Percentiles rank a stretch among this genome's conserved stretches.
Conservation (phyloP, 2,888 invertebrate species). For the Pammene fasciana region DNA sequence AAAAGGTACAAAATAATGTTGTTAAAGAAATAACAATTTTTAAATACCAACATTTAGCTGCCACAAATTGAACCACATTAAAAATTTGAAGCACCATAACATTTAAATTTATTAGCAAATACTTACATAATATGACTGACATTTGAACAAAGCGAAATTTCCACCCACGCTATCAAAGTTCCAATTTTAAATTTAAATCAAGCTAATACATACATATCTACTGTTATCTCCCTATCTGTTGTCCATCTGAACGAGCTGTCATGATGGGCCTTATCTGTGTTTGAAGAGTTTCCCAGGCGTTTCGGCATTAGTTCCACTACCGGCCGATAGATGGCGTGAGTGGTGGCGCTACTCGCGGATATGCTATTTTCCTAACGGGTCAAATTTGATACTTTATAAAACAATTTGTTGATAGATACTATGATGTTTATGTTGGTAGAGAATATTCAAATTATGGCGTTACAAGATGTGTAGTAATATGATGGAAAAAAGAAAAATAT, state of each 20-base stretch:
- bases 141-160: conserved; percentile 38
- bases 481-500: too few relatives aligned
- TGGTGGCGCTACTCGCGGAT: conserved; percentile 39
- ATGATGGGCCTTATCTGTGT: conserved; percentile 57
- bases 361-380: not conserved
- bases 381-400: not conserved
- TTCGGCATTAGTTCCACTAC: conserved; percentile 59
- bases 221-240: conserved; percentile 55
- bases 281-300: conserved; percentile 53
- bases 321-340: conserved; percentile 72
- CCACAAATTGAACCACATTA: conserved; percentile 1
- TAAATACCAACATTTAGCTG: not conserved
- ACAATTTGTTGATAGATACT: not conserved
- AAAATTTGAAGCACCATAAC: conserved; percentile 10
- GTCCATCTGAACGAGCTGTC: conserved; percentile 61
- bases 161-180: conserved; percentile 34
- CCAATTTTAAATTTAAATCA: conserved; percentile 42
- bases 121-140: conserved; percentile 27
- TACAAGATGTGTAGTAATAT: too few relatives aligned
- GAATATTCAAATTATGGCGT: too few relatives aligned
- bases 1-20: too few relatives aligned
- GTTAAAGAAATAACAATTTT: too few relatives aligned
- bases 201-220: conserved; percentile 40
- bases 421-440: not conserved
- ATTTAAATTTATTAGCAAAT: conserved; percentile 28